These are phyloP conservation scores for Tachuris rubrigastra DNA, from an alignment of 2,113 vertebrate genomes.

Conservation along the genomic window DNA sequence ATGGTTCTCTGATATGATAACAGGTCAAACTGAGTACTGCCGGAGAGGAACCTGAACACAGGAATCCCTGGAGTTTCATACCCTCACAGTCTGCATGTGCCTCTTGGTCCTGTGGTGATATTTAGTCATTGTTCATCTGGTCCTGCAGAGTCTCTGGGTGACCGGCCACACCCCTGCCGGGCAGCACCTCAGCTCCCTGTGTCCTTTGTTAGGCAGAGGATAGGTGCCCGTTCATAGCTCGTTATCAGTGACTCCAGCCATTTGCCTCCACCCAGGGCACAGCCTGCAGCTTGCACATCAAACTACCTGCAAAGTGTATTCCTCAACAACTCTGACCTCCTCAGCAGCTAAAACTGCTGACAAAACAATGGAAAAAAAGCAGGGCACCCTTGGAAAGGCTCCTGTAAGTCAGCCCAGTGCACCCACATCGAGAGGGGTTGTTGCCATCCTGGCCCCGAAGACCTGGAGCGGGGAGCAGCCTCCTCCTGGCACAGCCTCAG, in stretches of 20 bases:
- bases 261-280: neutral
- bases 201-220: neutral
- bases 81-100: neutral
- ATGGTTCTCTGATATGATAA: neutral
- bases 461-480: neutral
- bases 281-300: neutral
- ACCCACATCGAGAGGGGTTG: neutral
- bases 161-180: fast-evolving
- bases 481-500: neutral
- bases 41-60: neutral
- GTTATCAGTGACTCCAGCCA: neutral
- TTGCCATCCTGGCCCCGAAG: fast-evolving
- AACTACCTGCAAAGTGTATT: neutral
- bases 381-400: neutral
- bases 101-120: neutral
- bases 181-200: neutral
- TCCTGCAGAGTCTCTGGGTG: neutral
- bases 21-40: neutral
- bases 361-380: neutral
- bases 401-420: fast-evolving
- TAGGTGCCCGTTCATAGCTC: neutral
- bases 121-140: neutral
- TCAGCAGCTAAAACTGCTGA: neutral
- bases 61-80: neutral
- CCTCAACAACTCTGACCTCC: neutral